Evolutionary conservation across 2,113 vertebrate species (phyloP).

Genomic region (Urocolius indicus): DNA sequence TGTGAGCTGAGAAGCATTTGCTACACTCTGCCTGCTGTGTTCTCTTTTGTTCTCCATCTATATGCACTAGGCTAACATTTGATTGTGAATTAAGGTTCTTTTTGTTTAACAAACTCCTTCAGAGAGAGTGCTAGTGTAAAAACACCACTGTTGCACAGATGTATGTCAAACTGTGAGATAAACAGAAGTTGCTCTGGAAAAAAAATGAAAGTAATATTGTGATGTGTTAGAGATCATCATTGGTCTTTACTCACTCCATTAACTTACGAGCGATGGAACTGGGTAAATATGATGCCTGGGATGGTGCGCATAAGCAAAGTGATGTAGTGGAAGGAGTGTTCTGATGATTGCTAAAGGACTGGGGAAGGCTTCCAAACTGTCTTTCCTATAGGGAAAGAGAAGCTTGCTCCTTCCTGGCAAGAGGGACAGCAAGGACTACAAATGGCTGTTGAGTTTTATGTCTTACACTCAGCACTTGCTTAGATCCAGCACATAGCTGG

Average conservation of each 20-base stretch:
- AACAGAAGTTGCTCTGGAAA: background rate
- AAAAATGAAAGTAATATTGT: background rate
- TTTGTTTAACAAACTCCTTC: background rate
- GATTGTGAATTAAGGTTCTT: background rate
- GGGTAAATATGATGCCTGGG: background rate
- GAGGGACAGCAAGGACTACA: background rate
- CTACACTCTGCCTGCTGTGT: background rate
- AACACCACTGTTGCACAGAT: background rate
- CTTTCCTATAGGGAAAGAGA: background rate
- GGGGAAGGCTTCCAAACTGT: background rate
- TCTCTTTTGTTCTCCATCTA: background rate
- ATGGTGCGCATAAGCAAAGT: accelerated
- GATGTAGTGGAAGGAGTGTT: background rate
- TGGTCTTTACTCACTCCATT: background rate
- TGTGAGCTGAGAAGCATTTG: background rate
- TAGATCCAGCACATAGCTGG: background rate
- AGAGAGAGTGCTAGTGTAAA: background rate
- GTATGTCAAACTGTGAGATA: background rate
- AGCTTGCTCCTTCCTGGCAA: background rate
- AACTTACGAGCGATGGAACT: background rate
- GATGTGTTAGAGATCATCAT: background rate
- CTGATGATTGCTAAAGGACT: background rate
- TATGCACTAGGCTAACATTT: background rate
- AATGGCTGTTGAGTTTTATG: background rate
- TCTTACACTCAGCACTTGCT: background rate